These are phyloP conservation scores for Dicrostonyx torquatus DNA, from an alignment of 2,797 vertebrate genomes.

Conservation along the genomic window DNA sequence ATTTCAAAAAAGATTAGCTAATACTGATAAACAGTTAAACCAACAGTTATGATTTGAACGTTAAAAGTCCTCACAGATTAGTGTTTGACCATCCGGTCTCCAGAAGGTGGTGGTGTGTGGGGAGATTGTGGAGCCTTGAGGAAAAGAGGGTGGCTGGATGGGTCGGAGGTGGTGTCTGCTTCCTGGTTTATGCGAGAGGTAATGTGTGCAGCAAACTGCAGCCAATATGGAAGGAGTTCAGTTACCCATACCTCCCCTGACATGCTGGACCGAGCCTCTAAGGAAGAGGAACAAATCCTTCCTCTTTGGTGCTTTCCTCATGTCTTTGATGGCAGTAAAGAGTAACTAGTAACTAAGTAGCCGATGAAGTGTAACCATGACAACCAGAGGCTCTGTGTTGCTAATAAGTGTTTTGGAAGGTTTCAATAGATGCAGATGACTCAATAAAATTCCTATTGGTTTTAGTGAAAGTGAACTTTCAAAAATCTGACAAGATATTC, in stretches of 20 bases:
- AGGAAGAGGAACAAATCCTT: background rate
- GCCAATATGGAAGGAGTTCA: background rate
- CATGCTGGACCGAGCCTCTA: background rate
- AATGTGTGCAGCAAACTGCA: background rate
- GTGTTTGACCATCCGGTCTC: background rate
- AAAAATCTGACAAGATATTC: background rate
- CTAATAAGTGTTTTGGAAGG: background rate
- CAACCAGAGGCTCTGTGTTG: background rate
- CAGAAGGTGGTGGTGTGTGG: background rate
- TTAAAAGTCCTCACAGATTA: background rate
- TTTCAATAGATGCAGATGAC: background rate
- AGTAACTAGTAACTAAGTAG: background rate
- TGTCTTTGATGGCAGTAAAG: background rate
- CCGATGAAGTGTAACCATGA: background rate
- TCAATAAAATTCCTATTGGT: constrained; percentile 29
- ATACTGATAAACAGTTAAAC: background rate
- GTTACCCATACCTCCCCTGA: background rate
- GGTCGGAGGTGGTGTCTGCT: background rate
- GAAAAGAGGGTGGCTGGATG: too few species aligned
- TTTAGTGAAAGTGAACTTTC: background rate
- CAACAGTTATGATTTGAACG: background rate
- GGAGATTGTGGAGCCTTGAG: background rate
- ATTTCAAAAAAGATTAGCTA: background rate
- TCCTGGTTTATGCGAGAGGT: background rate
- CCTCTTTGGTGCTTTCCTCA: background rate